Conservation (phyloP, 1,140 invertebrate species). For the Heliconius congener region DNA sequence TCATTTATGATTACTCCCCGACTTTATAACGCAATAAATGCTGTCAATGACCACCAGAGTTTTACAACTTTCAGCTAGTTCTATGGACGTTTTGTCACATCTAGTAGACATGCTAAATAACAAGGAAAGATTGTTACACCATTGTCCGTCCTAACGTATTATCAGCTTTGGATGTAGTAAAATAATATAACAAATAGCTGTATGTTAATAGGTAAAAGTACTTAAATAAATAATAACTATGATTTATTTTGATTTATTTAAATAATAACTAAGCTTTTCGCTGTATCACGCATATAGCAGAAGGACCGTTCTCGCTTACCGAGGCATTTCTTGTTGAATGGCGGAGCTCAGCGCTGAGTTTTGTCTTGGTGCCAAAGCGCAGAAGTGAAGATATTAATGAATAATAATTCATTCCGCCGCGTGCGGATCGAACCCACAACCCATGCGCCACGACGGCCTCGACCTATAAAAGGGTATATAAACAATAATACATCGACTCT, state of each 20-base stretch:
- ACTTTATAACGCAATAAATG: conserved; percentile 48
- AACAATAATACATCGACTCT: no score
- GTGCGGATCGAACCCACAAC: no score
- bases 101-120: conserved; percentile 43
- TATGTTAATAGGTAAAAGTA: neutral
- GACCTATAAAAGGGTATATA: no score
- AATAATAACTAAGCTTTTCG: neutral
- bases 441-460: no score
- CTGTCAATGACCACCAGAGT: conserved; percentile 44
- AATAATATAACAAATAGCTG: neutral
- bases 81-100: conserved; percentile 44
- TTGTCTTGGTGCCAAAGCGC: no score
- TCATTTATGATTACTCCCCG: conserved; percentile 45
- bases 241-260: no score
- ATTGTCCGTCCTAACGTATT: conserved; percentile 25
- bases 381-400: no score
- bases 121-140: conserved; percentile 27
- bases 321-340: no score
- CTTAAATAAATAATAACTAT: neutral
- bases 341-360: no score
- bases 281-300: no score
- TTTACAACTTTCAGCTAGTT: conserved; percentile 43
- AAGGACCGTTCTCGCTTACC: no score
- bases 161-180: neutral
- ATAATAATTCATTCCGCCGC: no score